A percentile compares a stretch with the other conserved stretches of the same genome.
phyloP scores from a whole-genome alignment of 2,888 invertebrate genomes.

The Lacanobia wlatinum region DNA sequence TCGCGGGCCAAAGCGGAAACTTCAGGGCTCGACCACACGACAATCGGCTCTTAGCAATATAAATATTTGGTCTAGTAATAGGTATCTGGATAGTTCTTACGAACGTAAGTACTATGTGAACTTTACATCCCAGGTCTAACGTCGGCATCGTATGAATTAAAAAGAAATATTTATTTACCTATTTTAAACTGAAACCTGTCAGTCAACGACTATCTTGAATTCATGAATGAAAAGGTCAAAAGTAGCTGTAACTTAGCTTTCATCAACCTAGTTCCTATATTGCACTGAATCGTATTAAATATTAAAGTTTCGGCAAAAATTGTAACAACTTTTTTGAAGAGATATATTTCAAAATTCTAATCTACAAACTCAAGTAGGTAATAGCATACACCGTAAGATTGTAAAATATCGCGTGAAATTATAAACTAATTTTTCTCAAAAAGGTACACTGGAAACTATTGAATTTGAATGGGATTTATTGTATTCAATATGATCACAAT shows the following conservation, averaged over 20 bases:
- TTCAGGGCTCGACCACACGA: slow-evolving; percentile 67
- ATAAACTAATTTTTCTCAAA: too few species aligned
- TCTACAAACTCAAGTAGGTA: too few species aligned
- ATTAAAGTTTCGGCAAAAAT: too few species aligned
- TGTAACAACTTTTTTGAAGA: too few species aligned
- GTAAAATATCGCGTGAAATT: too few species aligned
- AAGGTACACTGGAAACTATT: too few species aligned
- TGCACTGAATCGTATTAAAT: neutral
- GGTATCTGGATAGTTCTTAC: neutral
- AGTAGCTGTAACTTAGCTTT: neutral
- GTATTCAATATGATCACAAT: too few species aligned
- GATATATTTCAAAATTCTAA: too few species aligned
- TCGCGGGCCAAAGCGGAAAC: slow-evolving; percentile 70
- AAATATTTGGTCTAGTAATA: slow-evolving; percentile 11
- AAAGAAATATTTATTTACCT: neutral
- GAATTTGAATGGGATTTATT: too few species aligned
- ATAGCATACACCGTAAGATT: too few species aligned
- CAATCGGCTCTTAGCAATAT: slow-evolving; percentile 67
- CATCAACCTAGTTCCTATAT: neutral
- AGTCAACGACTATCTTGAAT: neutral
- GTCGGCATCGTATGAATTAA: neutral
- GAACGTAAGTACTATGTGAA: neutral
- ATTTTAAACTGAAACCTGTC: neutral
- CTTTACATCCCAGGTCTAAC: neutral
- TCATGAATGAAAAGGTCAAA: neutral